These are phyloP conservation scores for Solea senegalensis DNA, from an alignment of 2,113 vertebrate species.

Conservation along the genomic window DNA sequence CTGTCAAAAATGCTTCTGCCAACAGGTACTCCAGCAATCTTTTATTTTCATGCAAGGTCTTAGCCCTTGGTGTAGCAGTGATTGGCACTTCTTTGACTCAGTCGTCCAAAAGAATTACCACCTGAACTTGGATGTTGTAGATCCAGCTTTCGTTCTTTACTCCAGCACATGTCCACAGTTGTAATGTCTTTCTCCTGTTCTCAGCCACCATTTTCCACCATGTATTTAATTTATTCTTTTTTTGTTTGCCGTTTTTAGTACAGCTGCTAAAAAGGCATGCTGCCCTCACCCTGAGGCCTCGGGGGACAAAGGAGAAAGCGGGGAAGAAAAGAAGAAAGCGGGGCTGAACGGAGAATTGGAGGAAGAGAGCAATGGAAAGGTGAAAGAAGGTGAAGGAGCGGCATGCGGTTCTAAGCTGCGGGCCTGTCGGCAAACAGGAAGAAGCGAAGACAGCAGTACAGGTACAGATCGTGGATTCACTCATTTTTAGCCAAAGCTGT, in stretches of 20 bases:
- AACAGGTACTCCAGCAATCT: conserved; percentile 50
- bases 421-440: conserved; percentile 71
- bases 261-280: conserved; percentile 61
- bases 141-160: too few relatives aligned
- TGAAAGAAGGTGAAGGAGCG: conserved; percentile 65
- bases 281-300: conserved; percentile 53
- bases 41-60: background rate
- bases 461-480: conserved; percentile 30
- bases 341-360: conserved; percentile 90
- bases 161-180: too few relatives aligned
- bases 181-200: too few relatives aligned
- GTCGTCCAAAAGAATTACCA: background rate
- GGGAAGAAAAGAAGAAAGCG: conserved; percentile 75
- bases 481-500: background rate
- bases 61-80: background rate
- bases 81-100: background rate
- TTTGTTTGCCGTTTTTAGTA: conserved; percentile 38
- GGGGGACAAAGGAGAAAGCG: conserved; percentile 41
- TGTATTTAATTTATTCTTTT: background rate
- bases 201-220: too few relatives aligned
- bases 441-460: conserved; percentile 69
- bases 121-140: background rate
- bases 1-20: conserved; percentile 82
- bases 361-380: conserved; percentile 77
- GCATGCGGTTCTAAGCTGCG: conserved; percentile 68